Evolutionary conservation across 2,113 vertebrate species (phyloP), one percentile per base, ranked within the genome.

Genomic region (Panthera uncia): DNA sequence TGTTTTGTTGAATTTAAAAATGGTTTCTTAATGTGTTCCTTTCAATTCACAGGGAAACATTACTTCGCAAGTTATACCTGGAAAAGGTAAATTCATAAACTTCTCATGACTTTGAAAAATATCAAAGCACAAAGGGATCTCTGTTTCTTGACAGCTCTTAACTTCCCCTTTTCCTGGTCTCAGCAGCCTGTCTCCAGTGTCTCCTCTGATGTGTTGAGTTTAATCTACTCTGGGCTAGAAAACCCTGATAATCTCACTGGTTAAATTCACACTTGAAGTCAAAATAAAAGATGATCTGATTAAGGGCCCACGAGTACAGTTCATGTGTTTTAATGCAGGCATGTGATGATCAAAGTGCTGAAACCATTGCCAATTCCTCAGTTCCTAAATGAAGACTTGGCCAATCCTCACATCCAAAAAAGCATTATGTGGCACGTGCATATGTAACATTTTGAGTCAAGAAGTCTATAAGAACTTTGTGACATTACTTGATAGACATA

Each of bases 21-120:
- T 84, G 5, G 27, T 52, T 94, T 95, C 31, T 92, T 66, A 86
- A 73, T n/a, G 1, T 81, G 18, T 71, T 84, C 23, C 5, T 95
- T 97, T 97, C 14, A 36, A 82, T 97, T 92, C 68, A 76, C 91
- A 98, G 98, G 91, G 12, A 31, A 93, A 69, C 41, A 1, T 55
- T 71, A 0, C 11, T 68, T 48, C 55, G 36, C 97, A 92, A n/a
- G 2, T 27, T 84, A 5, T 7, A 36, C 11, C 23, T 41, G 93
- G 76, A 73, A 98, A 97, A 98, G 98, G 98, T 98, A 96, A 97
- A 29, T 36, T 29, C 50, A 27, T n/a, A 55, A 38, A 87, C 31
- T 31, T 73, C 25, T 74, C 21, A 21, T 15, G 52, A 36, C 38
- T 50, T 36, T 16, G 52, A 38, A 27, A 33, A 63, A 57, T n/a